phyloP scores from a whole-genome alignment of 2,888 invertebrate species.

The Romanomermis culicivorax region DNA sequence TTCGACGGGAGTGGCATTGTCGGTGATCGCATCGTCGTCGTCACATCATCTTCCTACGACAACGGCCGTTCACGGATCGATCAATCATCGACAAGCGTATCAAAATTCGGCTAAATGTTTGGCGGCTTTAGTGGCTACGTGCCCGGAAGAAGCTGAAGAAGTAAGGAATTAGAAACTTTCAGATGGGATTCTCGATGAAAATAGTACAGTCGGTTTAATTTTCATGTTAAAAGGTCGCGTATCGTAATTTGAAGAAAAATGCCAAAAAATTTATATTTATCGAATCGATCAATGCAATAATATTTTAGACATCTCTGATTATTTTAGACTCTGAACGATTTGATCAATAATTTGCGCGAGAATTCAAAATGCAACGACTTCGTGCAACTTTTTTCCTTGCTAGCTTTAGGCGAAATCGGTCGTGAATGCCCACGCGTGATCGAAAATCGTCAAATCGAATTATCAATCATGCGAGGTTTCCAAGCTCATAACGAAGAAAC shows the following conservation, averaged over 20 bases:
- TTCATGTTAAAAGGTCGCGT: neutral
- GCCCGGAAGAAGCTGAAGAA: neutral
- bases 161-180: neutral
- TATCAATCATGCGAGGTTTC: conserved; percentile 52
- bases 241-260: no score
- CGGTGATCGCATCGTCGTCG: neutral
- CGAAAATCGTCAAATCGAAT: conserved; percentile 20
- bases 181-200: no score
- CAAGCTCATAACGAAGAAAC: conserved; percentile 79
- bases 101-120: conserved; percentile 90
- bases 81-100: conserved; percentile 43
- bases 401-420: conserved; percentile 92
- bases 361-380: conserved; percentile 3
- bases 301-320: no score
- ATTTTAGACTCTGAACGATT: neutral
- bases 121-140: conserved; percentile 57
- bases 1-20: neutral
- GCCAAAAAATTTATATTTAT: no score
- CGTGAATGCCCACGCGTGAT: conserved; percentile 17
- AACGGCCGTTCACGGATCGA: neutral
- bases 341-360: neutral
- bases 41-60: neutral
- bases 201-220: no score
- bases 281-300: no score
- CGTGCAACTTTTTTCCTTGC: conserved; percentile 51